Evolutionary conservation across 2,797 vertebrate genomes (phyloP), one percentile per base, ranked within the genome.

Genomic region (Calcarius lapponicus): DNA sequence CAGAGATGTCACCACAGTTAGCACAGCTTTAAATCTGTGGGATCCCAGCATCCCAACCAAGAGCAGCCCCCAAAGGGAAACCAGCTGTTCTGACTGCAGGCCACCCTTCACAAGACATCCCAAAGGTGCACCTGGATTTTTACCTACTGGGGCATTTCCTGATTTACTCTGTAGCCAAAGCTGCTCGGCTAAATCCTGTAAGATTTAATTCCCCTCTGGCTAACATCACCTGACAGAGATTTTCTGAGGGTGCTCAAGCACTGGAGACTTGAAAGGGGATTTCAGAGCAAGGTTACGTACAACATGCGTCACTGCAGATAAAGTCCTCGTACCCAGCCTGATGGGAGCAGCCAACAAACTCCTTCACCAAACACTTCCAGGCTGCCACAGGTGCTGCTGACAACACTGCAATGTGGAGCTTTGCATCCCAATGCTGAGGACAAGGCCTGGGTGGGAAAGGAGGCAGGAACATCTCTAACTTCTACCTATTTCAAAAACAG

Each of bases 211-310:
- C 93, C 6, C 3, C 78, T 87, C 90, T 51, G 65, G 78, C 78
- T 97, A 95, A 95, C 89, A 79, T 89, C 56, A 3, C 86, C 79
- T 95, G 96, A 96, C 95, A 93, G 91, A 93, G 92, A 87, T 96
- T 94, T 96, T 96, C 93, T 19, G 11, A 29, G 64, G 45, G 86
- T 45, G 74, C 50, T 94, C 78, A 65, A 93, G 85, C 83, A 57
- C 78, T 7, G 57, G 40, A 84, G 90, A 50, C 91, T 75, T 40
- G 58, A 89, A 64, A 93, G 82, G 86, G 61, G 88, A 96, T 96
- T 96, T 97, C 69, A 84, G 90, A 86, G 62, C 3, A 4, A 91
- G 79, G 92, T 42, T 7, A 48, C 0, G 5, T 9, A 34, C 61
- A 53, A 61, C 17, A 3, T 62, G 66, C 56, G 80, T 94, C 96